Base-by-base conservation (phyloP, 1,140 invertebrate species). In the Galendromus occidentalis region DNA sequence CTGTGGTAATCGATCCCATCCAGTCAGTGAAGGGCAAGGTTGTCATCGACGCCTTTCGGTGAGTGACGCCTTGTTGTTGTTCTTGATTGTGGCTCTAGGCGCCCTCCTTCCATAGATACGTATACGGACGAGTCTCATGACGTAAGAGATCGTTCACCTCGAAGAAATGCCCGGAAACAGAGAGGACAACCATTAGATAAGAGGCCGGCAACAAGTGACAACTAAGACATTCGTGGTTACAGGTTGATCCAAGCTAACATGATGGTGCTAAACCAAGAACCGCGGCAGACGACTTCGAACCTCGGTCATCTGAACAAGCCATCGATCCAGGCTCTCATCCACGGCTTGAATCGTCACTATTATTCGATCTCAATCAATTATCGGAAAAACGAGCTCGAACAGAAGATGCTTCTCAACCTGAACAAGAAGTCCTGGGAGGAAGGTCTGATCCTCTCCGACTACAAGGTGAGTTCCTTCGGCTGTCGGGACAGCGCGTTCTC, bases 371-470 rank as follows among this genome's bases (percentile, higher is more conserved):
- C 93, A 74, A 99, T 99, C 73, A 98, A 98, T 77, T 99, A 98
- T 77, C 83, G 93, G 66, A 99, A 98, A 76, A 98, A 98, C 79
- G 91, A 97, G 77, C 76, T 98, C 59, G 96, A 99, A 77, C 95
- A 99, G 74, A 98, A 82, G 81, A 99, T 99, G 96, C 78, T 99
- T 42, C 77, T 98, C 30, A 99, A 98, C 80, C 79, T 99, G 51
- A 91, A 99, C 75, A 98, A 99, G 78, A 96, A 98, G 76, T 95
- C 90, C 1, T 99, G 96, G 96, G 95, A 95, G 82, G 95, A 99
- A 79, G 95, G 95, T 22, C 81, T 99, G 2, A 91, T 85, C 28
- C 78, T 99, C 51, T 83, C 90, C 64, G 90, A 98, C 78, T 99
- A 97, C 77, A 84, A 87, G 44, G 51, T 25, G 33, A 25, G 51